These are phyloP conservation scores for Drosophila paranaensis DNA, from an alignment of 2,888 invertebrate genomes.

Conservation along the genomic window DNA sequence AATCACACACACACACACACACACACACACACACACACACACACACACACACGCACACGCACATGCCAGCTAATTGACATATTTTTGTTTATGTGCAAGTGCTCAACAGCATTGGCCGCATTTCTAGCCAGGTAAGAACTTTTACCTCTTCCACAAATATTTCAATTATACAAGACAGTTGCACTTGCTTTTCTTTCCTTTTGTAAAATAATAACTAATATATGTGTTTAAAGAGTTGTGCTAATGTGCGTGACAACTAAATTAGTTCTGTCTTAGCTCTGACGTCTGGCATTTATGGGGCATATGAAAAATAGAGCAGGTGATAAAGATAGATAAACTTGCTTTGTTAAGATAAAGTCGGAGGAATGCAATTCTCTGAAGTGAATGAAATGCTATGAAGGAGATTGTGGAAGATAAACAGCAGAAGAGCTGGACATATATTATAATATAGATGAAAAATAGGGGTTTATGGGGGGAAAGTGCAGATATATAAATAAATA, in stretches of 20 bases:
- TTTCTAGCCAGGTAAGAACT: conserved; percentile 19
- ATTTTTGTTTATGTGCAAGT: neutral
- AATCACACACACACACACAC: neutral
- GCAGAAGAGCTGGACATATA: neutral
- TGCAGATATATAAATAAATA: no score
- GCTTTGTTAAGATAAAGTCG: neutral
- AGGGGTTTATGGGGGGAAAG: no score
- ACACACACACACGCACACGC: neutral
- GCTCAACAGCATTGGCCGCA: neutral
- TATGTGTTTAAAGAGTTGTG: neutral
- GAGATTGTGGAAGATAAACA: neutral
- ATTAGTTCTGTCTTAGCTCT: neutral
- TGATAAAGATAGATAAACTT: conserved; percentile 10
- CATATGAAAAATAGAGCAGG: neutral
- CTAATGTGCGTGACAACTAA: conserved; percentile 4
- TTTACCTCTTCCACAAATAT: neutral
- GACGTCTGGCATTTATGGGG: neutral
- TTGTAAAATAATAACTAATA: neutral
- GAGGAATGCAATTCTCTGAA: neutral
- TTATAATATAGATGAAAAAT: neutral
- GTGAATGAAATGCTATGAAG: neutral
- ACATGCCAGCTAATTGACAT: conserved; percentile 16
- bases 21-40: neutral
- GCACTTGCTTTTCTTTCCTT: neutral
- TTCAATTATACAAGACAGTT: neutral